phyloP scores from a whole-genome alignment of 2,797 vertebrate species.

The Acrossocheilus wenchowensis region DNA sequence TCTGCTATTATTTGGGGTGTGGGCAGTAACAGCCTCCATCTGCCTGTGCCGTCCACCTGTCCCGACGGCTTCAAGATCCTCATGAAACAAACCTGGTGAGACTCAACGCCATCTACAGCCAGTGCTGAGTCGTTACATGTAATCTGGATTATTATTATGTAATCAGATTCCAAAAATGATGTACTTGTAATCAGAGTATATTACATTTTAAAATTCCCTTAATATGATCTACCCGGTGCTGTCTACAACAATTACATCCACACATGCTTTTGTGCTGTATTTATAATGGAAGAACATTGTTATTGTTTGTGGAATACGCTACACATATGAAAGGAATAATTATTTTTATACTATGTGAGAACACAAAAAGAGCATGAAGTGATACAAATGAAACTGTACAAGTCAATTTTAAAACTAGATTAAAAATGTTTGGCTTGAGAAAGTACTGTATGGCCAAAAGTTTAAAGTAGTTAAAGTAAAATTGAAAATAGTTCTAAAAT shows the following conservation, averaged over 20 bases:
- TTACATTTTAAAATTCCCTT: no score
- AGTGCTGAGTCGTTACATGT: not conserved
- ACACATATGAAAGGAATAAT: not conserved
- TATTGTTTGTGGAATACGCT: not conserved
- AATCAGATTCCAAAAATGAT: not conserved
- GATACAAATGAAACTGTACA: not conserved
- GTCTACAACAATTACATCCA: not conserved
- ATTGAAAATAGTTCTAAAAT: no score
- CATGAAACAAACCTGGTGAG: slow-evolving; percentile 98
- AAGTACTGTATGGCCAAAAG: no score
- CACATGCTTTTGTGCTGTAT: not conserved
- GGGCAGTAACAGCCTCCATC: slow-evolving; percentile 97
- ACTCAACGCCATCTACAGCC: not conserved
- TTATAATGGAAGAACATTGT: not conserved
- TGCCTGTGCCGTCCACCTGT: slow-evolving; percentile 96
- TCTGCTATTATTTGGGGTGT: slow-evolving; percentile 99
- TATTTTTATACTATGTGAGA: not conserved
- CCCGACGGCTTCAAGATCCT: slow-evolving; percentile 99
- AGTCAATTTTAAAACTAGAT: not conserved
- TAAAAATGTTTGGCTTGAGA: not conserved
- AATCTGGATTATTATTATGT: not conserved
- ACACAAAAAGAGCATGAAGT: not conserved
- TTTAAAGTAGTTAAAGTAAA: not conserved
- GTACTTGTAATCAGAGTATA: no score
- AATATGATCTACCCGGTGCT: no score